Evolutionary conservation across 2,113 vertebrate genomes (phyloP).

Genomic region (Myrmecobius fasciatus): DNA sequence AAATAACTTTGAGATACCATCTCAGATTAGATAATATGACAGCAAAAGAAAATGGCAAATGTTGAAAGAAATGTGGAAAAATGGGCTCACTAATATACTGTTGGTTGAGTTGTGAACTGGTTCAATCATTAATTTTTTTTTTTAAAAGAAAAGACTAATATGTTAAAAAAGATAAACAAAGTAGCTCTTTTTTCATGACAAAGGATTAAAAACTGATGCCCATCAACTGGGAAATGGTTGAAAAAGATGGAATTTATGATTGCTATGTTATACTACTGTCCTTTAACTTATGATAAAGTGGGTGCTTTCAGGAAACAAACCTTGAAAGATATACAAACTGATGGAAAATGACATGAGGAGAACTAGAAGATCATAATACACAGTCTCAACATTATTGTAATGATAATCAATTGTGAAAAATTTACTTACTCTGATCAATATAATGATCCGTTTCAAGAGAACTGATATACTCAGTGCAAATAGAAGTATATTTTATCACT

Average conservation of each 20-base stretch:
- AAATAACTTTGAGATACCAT: not conserved
- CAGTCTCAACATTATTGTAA: not conserved
- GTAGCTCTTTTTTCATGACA: not conserved
- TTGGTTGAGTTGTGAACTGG: not conserved
- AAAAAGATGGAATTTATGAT: not conserved
- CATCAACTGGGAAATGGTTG: not conserved
- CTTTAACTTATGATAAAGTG: not conserved
- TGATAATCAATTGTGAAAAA: not conserved
- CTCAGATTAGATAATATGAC: not conserved
- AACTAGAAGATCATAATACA: not conserved
- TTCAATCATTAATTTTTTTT: not conserved
- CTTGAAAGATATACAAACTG: not conserved
- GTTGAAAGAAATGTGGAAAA: not conserved
- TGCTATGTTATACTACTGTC: not conserved
- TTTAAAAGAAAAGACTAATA: not conserved
- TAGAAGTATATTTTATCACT: not conserved
- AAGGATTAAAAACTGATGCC: not conserved
- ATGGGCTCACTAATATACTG: not conserved
- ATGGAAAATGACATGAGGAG: not conserved
- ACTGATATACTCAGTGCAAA: not conserved
- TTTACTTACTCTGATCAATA: not conserved
- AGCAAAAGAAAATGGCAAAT: not conserved
- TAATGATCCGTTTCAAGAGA: not conserved
- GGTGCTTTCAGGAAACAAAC: not conserved
- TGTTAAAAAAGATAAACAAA: not conserved